Evolutionary conservation across 2,888 invertebrate genomes (phyloP), one percentile per base, ranked within the genome.

Genomic region (Papilio demoleus): DNA sequence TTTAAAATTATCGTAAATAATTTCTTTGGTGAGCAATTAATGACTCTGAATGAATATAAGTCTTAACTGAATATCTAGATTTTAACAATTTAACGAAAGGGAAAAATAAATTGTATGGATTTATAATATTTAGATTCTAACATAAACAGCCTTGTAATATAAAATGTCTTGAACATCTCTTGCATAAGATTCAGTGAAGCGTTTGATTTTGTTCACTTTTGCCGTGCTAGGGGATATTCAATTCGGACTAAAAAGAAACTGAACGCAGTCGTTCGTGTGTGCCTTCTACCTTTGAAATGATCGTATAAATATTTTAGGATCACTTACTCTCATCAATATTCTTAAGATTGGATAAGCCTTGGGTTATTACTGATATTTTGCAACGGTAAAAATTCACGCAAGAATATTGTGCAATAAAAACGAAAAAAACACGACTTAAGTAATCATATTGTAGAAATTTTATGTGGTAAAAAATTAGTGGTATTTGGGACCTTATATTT

Each of bases 301-400:
- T 22, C 36, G 19, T 34, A 22, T 63, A 63, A 63, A 63, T 63
- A 63, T 63, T 63, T n/a, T 2, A 63, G 11, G 19, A 63, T 62
- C 62, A 17, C 42, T 31, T 47, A 45, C 38, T 14, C 61, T 61
- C 2, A 27, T 27, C 61, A 42, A 61, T 42, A 38, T 42, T 17
- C 27, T n/a, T 62, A 47, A 6, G 47, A 42, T 12, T 42, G 27
- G n/a, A 14, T 27, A 27, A 27, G 53, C 9, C 24, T 50, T 50
- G 14, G 6, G 6, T 24, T 50, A 27, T 47, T 12, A 14, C 3
- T 3, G 3, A 4, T 31, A 4, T 31, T 31, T 31, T 31, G 31
- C 31, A 31, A 6, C 31, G 6, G 31, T n/a, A n/a, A n/a, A n/a
- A n/a, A n/a, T n/a, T n/a, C n/a, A n/a, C n/a, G n/a, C n/a, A n/a